A percentile compares a stretch with the other conserved stretches of the same genome.
Evolutionary conservation across 35 echinoderm and acorn worm genomes (phyloP).

Genomic region (Chiridota heheva): DNA sequence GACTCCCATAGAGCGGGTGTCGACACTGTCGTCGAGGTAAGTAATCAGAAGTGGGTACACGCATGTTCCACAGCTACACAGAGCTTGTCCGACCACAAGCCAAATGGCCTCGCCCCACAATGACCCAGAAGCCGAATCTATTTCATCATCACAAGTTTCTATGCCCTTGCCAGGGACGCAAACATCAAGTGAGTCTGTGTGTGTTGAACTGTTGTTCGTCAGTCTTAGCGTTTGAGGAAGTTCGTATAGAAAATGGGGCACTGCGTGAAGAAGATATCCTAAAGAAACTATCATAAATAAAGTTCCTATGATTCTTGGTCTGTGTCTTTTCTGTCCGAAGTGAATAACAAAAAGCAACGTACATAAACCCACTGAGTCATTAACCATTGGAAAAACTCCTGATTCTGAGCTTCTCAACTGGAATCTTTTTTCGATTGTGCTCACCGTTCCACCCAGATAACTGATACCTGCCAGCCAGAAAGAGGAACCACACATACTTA

Average conservation of each 20-base stretch:
- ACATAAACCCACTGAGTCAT: conserved; percentile 26
- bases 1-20: conserved; percentile 4
- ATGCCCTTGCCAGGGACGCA: too few species aligned
- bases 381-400: conserved; percentile 32
- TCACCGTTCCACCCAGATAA: conserved; percentile 35
- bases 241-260: conserved; percentile 36
- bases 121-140: neutral
- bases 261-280: conserved; percentile 29
- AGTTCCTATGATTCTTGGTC: conserved; percentile 27
- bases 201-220: neutral
- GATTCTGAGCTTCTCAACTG: conserved; percentile 41
- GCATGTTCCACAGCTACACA: conserved; percentile 23
- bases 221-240: conserved; percentile 20
- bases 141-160: neutral
- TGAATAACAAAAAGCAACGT: conserved; percentile 36
- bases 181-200: too few species aligned
- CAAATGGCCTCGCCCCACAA: conserved; percentile 29
- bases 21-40: conserved; percentile 23
- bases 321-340: conserved; percentile 33
- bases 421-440: conserved; percentile 39
- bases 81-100: conserved; percentile 20
- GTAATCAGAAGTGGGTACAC: conserved; percentile 31
- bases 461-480: conserved; percentile 20
- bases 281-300: conserved; percentile 16
- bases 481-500: conserved; percentile 23